Base-by-base conservation (phyloP, 2,888 invertebrate species). In the Andrena fulva region DNA sequence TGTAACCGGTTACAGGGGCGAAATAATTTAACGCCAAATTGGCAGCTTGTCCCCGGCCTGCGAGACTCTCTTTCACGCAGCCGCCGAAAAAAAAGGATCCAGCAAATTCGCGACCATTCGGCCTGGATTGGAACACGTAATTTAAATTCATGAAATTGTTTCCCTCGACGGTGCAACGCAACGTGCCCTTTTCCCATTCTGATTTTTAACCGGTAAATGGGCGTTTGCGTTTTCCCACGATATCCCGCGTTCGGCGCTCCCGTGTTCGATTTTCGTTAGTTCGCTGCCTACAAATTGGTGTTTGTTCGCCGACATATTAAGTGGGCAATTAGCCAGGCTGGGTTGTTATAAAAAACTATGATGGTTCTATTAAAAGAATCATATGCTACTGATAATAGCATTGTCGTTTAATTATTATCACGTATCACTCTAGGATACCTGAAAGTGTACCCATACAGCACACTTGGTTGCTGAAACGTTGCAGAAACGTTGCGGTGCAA, bases 91-190 rank as follows among this genome's bases (percentile, higher is more conserved):
- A 48, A 71, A 69, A 67, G 35, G 12, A 24, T 2, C 7, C 2
- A 5, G 20, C 8, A 54, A 60, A 77, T 77, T 54, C 56, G 29
- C 24, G 24, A 27, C 24, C 1, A 20, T 31, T 16, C 42, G 24
- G 10, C 16, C 33, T 4, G 59, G 35, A 48, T 73, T 48, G 63
- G 27, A 64, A 52, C 72, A 42, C 69, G 63, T 73, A 73, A 81
- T 73, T 81, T 69, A 66, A 78, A 81, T 81, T 78, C 80, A 69
- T 76, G 75, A 66, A 60, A 66, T 60, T 60, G 70, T 66, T 52
- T 60, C 63, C 50, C 60, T 35, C 52, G 24, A 16, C 33, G 29
- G 35, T 24, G 56, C 12, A 27, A 16, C 66, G 52, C n/a, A n/a
- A 50, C 42, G 35, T 20, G 35, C 16, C 7, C 29, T 70, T 33